A percentile compares a stretch with the other conserved stretches of the same genome.
Conservation (phyloP, 1,140 invertebrate genomes). For the Cotesia glomerata region DNA sequence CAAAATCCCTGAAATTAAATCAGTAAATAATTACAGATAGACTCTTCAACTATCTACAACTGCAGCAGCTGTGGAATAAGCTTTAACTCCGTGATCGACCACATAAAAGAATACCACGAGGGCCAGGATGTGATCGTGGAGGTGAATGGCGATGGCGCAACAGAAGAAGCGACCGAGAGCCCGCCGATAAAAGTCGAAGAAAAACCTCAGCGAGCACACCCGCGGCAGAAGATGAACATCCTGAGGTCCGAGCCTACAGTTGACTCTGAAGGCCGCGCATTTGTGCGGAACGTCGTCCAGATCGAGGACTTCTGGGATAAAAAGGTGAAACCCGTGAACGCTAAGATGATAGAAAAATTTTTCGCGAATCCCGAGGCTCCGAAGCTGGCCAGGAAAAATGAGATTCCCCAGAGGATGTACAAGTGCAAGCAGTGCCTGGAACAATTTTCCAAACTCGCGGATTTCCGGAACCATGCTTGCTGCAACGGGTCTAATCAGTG, state of each 20-base stretch:
- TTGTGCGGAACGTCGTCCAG: conserved; percentile 65
- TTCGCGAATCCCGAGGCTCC: conserved; percentile 60
- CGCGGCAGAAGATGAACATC: conserved; percentile 58
- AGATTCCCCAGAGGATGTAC: conserved; percentile 38
- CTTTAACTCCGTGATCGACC: conserved; percentile 70
- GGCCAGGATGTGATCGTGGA: conserved; percentile 71
- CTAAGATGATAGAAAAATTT: conserved; percentile 61
- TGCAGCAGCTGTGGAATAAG: conserved; percentile 70
- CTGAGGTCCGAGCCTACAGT: conserved; percentile 61
- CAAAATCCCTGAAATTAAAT: neutral
- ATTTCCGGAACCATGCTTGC: conserved; percentile 56
- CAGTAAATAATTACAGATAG: conserved; percentile 34
- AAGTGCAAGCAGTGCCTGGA: conserved; percentile 56
- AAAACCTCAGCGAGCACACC: conserved; percentile 20
- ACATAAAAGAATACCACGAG: conserved; percentile 70
- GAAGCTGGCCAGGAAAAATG: neutral
- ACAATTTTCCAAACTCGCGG: conserved; percentile 52
- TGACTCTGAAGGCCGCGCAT: conserved; percentile 62
- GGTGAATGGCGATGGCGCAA: conserved; percentile 48
- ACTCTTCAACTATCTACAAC: conserved; percentile 63
- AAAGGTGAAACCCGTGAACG: conserved; percentile 32
- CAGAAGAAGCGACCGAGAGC: conserved; percentile 16
- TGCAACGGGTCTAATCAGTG: conserved; percentile 53
- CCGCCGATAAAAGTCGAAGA: neutral
- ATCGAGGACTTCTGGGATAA: conserved; percentile 65